These are phyloP conservation scores for Brachypalpus laphriformis DNA, from an alignment of 2,888 invertebrate genomes.

Conservation along the genomic window DNA sequence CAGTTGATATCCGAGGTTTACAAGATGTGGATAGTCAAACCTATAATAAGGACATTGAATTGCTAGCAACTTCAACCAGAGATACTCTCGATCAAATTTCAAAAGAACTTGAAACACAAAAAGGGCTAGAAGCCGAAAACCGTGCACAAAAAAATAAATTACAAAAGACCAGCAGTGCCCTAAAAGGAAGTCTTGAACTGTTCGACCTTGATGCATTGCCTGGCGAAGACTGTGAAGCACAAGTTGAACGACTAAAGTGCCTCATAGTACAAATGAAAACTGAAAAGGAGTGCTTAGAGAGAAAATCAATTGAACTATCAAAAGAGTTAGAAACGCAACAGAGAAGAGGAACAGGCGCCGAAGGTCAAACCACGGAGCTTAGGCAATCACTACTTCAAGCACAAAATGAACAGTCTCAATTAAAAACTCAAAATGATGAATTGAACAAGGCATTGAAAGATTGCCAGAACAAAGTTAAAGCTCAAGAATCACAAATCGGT, in stretches of 20 bases:
- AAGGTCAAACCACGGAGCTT: not conserved
- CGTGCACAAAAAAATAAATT: constrained; percentile 8
- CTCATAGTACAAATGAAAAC: not conserved
- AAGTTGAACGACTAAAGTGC: not conserved
- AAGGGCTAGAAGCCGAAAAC: constrained; percentile 38
- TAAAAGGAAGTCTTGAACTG: constrained; percentile 5
- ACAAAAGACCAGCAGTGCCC: not conserved
- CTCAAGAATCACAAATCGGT: constrained; percentile 9
- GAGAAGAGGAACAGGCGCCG: not conserved
- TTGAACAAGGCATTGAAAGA: constrained; percentile 30
- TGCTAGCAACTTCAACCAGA: constrained; percentile 78
- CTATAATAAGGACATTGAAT: constrained; percentile 76
- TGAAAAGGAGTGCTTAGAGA: not conserved
- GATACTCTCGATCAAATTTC: constrained; percentile 79
- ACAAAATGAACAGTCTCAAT: no score
- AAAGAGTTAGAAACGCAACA: not conserved
- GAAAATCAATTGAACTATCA: no score
- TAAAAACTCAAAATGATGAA: constrained; percentile 27
- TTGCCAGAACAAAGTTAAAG: constrained; percentile 8
- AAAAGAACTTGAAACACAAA: constrained; percentile 77
- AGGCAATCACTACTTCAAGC: not conserved
- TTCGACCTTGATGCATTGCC: not conserved
- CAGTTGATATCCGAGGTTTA: constrained; percentile 14
- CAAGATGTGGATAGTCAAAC: constrained; percentile 76
- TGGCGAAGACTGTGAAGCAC: constrained; percentile 6